Evolutionary conservation across 2,888 invertebrate genomes (phyloP).

Genomic region (Ophioninae sp.): DNA sequence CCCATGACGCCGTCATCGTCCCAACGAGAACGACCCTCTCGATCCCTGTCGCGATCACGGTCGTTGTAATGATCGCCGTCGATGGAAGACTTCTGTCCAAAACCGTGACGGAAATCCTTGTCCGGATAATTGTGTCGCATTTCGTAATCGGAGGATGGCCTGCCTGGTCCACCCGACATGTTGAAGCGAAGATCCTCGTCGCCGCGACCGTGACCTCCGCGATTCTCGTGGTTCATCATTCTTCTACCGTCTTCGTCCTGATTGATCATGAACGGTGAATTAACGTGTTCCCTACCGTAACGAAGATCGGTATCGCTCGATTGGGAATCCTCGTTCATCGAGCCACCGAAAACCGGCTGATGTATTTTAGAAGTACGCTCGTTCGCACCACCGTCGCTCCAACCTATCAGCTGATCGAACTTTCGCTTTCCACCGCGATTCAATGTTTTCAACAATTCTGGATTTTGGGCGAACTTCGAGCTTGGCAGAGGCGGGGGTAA

Average conservation of each 20-base stretch:
- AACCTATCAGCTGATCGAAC: conserved; percentile 79
- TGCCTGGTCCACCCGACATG: conserved; percentile 70
- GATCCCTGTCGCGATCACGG: conserved; percentile 61
- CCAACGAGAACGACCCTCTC: conserved; percentile 72
- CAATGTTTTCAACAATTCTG: conserved; percentile 75
- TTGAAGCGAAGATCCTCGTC: conserved; percentile 75
- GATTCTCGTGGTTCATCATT: conserved; percentile 64
- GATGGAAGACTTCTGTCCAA: conserved; percentile 59
- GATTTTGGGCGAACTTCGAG: conserved; percentile 80
- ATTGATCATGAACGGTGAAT: conserved; percentile 64
- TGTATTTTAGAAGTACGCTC: conserved; percentile 73
- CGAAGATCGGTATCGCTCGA: conserved; percentile 75
- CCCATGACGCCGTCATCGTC: conserved; percentile 71
- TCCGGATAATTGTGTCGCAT: conserved; percentile 71
- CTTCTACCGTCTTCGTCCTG: conserved; percentile 75
- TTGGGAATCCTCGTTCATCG: conserved; percentile 74
- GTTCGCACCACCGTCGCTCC: conserved; percentile 74
- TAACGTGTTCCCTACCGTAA: conserved; percentile 65
- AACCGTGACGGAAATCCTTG: conserved; percentile 72
- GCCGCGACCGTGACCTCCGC: conserved; percentile 63
- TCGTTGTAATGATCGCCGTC: conserved; percentile 66
- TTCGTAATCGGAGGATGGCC: conserved; percentile 71
- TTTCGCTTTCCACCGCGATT: conserved; percentile 79
- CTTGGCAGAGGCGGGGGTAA: conserved; percentile 79
- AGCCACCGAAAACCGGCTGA: conserved; percentile 76